Evolutionary conservation across 92 coral and sea anemone genomes (phyloP), one percentile per base, ranked within the genome.

Genomic region (Palythoa heliodiscus): DNA sequence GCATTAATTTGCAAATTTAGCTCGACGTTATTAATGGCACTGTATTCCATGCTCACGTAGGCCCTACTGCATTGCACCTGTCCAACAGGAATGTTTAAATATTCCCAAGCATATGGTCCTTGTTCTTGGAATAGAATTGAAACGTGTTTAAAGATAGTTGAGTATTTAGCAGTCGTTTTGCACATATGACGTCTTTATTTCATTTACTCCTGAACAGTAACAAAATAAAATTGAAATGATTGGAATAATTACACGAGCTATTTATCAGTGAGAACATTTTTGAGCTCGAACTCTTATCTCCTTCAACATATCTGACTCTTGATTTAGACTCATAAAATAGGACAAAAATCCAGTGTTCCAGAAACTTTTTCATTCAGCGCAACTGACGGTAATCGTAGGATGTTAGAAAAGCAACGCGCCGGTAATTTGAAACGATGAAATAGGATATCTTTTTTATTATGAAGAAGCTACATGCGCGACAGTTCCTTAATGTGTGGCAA

Each of bases 1-100:
- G 47, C 73, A 79, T 37, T 67, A 79, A 64, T 79, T 79, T 79
- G 72, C 54, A 47, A 79, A 79, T 79, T 63, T 64, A 79, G 84
- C 29, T 54, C 7, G 23, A 55, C 58, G 20, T 79, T 64, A 64
- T 64, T 79, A 58, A 43, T 63, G 58, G 55, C 72, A 23, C 38
- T n/a, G 14, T 22, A 73, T 24, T 40, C 57, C 17, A 79, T 24
- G 38, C 53, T 39, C n/a, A 67, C 15, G 52, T 22, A 22, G 29
- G 1, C 2, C 57, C 14, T 8, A 16, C 63, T 5, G 9, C 9
- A 8, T 8, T 43, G 47, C 84, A 79, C 84, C 73, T 79, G 84
- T 47, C 71, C 55, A 2, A 25, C 61, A 50, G 11, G 4, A 37
- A 60, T 60, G 11, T 19, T 19, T 50, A 2, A 17, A 61, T 61